A percentile compares a stretch with the other conserved stretches of the same genome.
Evolutionary conservation across 2,888 invertebrate species (phyloP).

Genomic region (Ectemnius continuus): DNA sequence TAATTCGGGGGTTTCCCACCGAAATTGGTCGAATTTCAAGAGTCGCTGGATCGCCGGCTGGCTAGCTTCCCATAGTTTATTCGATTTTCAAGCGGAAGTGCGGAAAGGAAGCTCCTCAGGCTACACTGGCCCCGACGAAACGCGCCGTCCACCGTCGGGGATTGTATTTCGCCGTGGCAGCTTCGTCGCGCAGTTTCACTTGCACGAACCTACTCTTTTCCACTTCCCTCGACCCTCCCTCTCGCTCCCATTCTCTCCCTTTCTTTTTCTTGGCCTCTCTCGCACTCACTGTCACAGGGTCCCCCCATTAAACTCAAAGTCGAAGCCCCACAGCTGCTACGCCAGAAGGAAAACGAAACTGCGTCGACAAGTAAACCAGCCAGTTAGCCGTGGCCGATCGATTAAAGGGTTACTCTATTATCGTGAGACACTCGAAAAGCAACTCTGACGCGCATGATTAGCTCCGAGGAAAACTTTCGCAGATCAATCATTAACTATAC

Average conservation of each 20-base stretch:
- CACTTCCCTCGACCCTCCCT: too few species aligned
- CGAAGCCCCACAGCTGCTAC: conserved; percentile 40
- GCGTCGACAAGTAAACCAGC: conserved; percentile 26
- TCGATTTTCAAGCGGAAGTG: conserved; percentile 40
- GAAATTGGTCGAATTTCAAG: background rate
- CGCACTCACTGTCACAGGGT: background rate
- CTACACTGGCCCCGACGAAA: too few species aligned
- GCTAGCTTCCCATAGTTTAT: conserved; percentile 6
- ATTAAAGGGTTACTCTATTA: conserved; percentile 40
- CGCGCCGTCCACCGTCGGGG: conserved; percentile 3
- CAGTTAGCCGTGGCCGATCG: conserved; percentile 37
- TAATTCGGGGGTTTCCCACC: background rate
- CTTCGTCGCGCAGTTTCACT: conserved; percentile 12
- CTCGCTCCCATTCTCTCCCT: too few species aligned
- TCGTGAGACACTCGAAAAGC: conserved; percentile 11
- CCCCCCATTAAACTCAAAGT: conserved; percentile 28
- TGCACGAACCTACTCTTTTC: conserved; percentile 8
- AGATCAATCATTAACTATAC: background rate
- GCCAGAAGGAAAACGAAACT: conserved; percentile 37
- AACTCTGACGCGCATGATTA: background rate
- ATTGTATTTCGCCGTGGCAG: conserved; percentile 49
- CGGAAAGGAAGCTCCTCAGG: conserved; percentile 49
- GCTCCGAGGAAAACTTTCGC: background rate
- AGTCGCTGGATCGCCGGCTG: background rate
- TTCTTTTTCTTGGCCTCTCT: background rate